Evolutionary conservation across 2,113 vertebrate genomes (phyloP).

Genomic region (Ibidorhyncha struthersii): DNA sequence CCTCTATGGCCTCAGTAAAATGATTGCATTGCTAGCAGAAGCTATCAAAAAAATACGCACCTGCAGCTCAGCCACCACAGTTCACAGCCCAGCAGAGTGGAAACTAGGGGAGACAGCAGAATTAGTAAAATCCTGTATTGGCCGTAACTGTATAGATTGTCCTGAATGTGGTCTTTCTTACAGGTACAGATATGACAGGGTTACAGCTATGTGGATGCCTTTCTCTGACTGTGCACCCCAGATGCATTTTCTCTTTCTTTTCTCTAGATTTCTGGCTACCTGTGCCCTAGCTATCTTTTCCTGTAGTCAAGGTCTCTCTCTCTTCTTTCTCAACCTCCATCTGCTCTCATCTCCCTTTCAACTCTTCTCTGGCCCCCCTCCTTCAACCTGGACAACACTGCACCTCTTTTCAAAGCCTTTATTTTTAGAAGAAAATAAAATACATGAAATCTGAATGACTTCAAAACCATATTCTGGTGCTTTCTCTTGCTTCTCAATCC

Average conservation of each 20-base stretch:
- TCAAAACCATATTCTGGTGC: conserved; percentile 51
- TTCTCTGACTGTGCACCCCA: neutral
- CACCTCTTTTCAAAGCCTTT: conserved; percentile 56
- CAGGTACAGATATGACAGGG: accelerated
- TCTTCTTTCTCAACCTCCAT: conserved; percentile 9
- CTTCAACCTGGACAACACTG: conserved; percentile 36
- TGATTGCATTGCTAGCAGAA: neutral
- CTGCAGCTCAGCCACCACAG: neutral
- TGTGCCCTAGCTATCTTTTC: conserved; percentile 12
- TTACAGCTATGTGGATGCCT: neutral
- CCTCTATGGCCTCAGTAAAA: neutral
- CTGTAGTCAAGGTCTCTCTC: conserved; percentile 7
- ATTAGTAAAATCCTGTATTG: neutral
- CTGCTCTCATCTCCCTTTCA: conserved; percentile 36
- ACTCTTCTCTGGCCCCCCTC: neutral
- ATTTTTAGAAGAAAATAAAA: conserved; percentile 60
- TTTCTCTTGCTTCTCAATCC: conserved; percentile 43
- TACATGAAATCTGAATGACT: conserved; percentile 60
- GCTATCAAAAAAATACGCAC: neutral
- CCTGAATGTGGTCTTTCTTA: neutral
- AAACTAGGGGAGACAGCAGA: neutral
- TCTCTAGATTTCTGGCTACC: conserved; percentile 5
- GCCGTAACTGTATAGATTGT: neutral
- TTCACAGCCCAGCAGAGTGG: neutral
- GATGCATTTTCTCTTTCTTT: neutral